Evolutionary conservation across 2,888 invertebrate genomes (phyloP), one percentile per base, ranked within the genome.

Genomic region (Atrina japonica): DNA sequence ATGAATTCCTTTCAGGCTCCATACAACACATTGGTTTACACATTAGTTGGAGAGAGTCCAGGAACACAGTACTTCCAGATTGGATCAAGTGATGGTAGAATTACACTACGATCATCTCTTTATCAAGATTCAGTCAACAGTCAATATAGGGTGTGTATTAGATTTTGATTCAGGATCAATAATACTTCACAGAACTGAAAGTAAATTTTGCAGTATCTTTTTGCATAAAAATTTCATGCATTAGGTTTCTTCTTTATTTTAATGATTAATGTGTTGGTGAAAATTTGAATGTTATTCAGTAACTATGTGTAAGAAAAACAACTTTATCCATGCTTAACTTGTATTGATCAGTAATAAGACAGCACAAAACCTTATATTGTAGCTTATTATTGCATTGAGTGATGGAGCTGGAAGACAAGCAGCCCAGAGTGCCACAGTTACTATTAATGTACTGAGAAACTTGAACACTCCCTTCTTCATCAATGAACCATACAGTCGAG

Each of bases 21-120:
- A 2, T 87, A 80, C 77, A 87, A 86, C 55, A 73, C 64, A 7
- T 74, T 86, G 55, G 75, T 72, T 29, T 88, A 76, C 75, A 74
- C 77, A 5, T 67, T 87, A 6, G 72, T 82, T 35, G 88, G 87
- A 41, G 75, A 77, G 40, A 66, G 58, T 41, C 47, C 66, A 14
- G 78, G 79, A 0, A 67, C 69, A 5, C 58, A 69, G 29, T 83
- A 83, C 69, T 88, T 88, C 70, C 59, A 66, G 29, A 78, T 88
- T 18, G 82, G 77, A 25, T 63, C 75, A 21, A 75, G 73, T 30
- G 78, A 70, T 59, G 88, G 87, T 7, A 75, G 81, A 35, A 78
- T 88, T 58, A 75, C 73, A 9, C 70, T 86, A 23, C 81, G 83
- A 53, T 82, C 83, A 0, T 81, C 83, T 3, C 78, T 88, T 14